Conservation (phyloP, 1,140 invertebrate species). For the Drosophila santomea region DNA sequence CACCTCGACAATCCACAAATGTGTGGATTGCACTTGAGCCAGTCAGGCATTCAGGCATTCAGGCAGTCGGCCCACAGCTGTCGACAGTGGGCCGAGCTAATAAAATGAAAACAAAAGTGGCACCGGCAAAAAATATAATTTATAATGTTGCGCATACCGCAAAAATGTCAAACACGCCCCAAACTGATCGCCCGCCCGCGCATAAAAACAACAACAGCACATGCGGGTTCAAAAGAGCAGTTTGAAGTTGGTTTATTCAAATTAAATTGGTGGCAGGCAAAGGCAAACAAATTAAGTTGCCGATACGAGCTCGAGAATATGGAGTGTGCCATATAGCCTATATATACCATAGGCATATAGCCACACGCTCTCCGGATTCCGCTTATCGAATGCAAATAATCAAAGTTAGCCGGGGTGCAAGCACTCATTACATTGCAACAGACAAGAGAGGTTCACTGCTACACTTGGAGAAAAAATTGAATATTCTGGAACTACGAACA, state of each 20-base stretch:
- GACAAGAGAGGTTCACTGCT: constrained; percentile 2
- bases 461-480: not conserved
- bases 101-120: constrained; percentile 65
- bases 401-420: constrained; percentile 40
- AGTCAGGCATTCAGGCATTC: constrained; percentile 13
- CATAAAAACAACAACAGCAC: constrained; percentile 1
- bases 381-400: constrained; percentile 80
- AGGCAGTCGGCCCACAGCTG: constrained; percentile 61
- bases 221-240: constrained; percentile 64
- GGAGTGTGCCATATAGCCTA: constrained; percentile 20
- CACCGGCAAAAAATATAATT: constrained; percentile 80
- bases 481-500: too few relatives aligned
- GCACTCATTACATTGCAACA: constrained; percentile 59
- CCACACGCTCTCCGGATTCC: constrained; percentile 16
- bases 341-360: constrained; percentile 1
- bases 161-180: constrained; percentile 78
- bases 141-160: constrained; percentile 71
- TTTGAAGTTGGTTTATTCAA: constrained; percentile 66
- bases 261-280: constrained; percentile 71
- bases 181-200: constrained; percentile 33
- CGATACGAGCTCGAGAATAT: constrained; percentile 41
- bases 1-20: constrained; percentile 42
- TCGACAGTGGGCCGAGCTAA: constrained; percentile 54
- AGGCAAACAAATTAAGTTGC: constrained; percentile 75
- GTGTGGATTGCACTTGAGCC: constrained; percentile 74